These are phyloP conservation scores for Drosophila orena DNA, from an alignment of 1,140 invertebrate genomes.

Conservation along the genomic window DNA sequence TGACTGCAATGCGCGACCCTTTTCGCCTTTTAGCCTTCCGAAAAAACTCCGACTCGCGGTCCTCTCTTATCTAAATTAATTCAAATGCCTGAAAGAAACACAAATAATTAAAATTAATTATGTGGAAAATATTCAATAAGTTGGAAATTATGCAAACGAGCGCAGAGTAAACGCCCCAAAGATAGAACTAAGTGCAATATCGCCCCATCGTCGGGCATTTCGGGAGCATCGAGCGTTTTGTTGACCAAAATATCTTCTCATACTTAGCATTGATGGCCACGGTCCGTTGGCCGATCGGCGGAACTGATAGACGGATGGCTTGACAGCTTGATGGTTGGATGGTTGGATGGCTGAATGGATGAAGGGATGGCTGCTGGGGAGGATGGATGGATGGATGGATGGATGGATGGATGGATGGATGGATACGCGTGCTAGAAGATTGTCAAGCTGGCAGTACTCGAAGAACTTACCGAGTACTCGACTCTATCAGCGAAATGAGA, in stretches of 20 bases:
- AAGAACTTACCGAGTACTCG: constrained; percentile 58
- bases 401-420: no score
- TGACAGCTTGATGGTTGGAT: no score
- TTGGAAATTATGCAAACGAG: constrained; percentile 82
- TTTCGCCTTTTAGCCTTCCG: constrained; percentile 42
- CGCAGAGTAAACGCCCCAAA: constrained; percentile 67
- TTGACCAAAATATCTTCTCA: constrained; percentile 65
- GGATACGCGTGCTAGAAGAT: constrained; percentile 42
- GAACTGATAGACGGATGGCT: constrained; percentile 8
- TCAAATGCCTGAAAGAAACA: constrained; percentile 63
- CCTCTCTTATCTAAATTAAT: constrained; percentile 73
- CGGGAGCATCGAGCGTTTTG: constrained; percentile 45
- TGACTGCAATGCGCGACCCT: constrained; percentile 59
- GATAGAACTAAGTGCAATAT: constrained; percentile 79
- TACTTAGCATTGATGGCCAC: constrained; percentile 67
- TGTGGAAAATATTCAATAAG: constrained; percentile 82
- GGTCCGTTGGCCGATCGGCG: constrained; percentile 23
- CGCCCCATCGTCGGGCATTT: background rate
- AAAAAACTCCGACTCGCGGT: background rate
- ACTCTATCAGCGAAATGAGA: constrained; percentile 37
- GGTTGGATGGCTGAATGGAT: constrained; percentile 25
- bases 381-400: constrained; percentile 36
- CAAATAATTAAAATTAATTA: constrained; percentile 83
- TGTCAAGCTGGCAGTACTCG: constrained; percentile 52
- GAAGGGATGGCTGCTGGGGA: constrained; percentile 20